A percentile compares a stretch with the other conserved stretches of the same genome.
Conservation (phyloP, 2,888 invertebrate genomes). For the Cyclophora punctaria region DNA sequence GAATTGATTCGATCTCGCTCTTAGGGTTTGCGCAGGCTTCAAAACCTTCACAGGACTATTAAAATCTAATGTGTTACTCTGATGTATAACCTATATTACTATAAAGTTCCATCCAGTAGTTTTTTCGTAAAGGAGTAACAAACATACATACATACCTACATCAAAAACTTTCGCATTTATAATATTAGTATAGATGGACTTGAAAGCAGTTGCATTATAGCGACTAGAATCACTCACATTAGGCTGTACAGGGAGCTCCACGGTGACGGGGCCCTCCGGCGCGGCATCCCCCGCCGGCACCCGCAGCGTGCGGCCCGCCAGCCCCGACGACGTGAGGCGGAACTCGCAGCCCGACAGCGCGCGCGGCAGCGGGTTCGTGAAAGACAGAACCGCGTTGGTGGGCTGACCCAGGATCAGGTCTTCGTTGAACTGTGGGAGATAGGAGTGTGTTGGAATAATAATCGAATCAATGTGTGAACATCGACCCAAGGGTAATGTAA, state of each 20-base stretch:
- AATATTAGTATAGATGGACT: no score
- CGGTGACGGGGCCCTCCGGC: constrained; percentile 69
- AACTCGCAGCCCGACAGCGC: constrained; percentile 80
- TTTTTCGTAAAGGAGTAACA: no score
- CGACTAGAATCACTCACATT: constrained; percentile 40
- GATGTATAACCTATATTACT: no score
- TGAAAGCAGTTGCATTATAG: background rate
- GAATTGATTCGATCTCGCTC: no score
- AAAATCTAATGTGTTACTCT: no score
- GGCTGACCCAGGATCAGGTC: constrained; percentile 75
- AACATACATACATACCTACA: no score
- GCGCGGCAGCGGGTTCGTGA: constrained; percentile 81
- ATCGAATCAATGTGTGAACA: background rate
- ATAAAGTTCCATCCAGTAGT: no score
- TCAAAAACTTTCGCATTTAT: no score
- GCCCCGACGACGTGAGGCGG: constrained; percentile 80
- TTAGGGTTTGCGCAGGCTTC: no score
- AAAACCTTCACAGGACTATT: no score
- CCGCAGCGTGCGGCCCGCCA: constrained; percentile 73
- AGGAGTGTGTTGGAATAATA: background rate
- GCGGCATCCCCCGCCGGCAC: constrained; percentile 72
- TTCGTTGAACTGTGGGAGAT: constrained; percentile 71
- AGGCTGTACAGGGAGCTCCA: constrained; percentile 76
- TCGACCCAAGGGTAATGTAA: background rate
- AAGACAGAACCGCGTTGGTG: constrained; percentile 72